These are phyloP conservation scores for Catotricha subobsoleta DNA, from an alignment of 2,888 invertebrate species.

Conservation along the genomic window DNA sequence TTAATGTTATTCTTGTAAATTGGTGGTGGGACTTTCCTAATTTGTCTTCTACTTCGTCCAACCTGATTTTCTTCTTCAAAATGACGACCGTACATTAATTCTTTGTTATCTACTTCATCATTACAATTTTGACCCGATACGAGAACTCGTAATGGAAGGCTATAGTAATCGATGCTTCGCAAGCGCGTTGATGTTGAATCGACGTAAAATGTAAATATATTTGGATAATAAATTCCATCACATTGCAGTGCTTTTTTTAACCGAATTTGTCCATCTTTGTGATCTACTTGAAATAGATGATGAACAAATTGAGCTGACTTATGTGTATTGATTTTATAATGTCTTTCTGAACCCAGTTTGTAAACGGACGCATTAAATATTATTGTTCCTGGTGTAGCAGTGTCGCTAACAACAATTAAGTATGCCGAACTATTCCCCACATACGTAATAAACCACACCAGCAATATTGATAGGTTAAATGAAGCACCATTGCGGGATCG, in stretches of 20 bases:
- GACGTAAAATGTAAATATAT: conserved; percentile 69
- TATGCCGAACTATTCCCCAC: conserved; percentile 21
- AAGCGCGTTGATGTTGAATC: conserved; percentile 67
- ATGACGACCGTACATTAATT: conserved; percentile 29
- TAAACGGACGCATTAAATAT: conserved; percentile 67
- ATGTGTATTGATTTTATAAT: conserved; percentile 61
- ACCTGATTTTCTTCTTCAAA: conserved; percentile 41
- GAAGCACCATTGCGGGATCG: no score
- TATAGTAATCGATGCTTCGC: conserved; percentile 66
- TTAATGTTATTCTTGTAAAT: conserved; percentile 2
- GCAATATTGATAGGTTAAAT: not conserved
- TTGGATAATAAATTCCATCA: conserved; percentile 66
- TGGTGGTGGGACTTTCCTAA: not conserved
- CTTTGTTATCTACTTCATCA: conserved; percentile 35
- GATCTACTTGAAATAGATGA: conserved; percentile 56
- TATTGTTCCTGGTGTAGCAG: conserved; percentile 41
- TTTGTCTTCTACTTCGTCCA: conserved; percentile 30
- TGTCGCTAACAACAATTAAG: conserved; percentile 40
- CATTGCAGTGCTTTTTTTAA: conserved; percentile 54
- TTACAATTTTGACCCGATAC: conserved; percentile 47
- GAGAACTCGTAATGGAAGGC: conserved; percentile 56
- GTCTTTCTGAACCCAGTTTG: conserved; percentile 58
- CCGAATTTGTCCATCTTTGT: conserved; percentile 55
- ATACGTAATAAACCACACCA: not conserved
- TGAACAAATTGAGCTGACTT: conserved; percentile 69